Evolutionary conservation across 1,140 invertebrate species (phyloP).

Genomic region (Eurosta solidaginis): DNA sequence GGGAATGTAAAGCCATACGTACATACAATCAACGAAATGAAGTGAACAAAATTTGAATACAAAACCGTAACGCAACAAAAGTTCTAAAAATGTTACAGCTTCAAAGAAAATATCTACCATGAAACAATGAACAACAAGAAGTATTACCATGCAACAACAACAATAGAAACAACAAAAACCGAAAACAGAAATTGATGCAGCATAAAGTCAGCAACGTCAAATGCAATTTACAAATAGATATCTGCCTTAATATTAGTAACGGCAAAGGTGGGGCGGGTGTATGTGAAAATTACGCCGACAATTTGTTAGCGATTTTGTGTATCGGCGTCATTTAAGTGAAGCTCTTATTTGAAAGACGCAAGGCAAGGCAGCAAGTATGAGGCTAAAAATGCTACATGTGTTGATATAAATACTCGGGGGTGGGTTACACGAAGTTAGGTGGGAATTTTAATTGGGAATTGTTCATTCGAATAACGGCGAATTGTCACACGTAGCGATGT

Average conservation of each 20-base stretch:
- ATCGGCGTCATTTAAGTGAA: background rate
- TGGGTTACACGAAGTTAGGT: background rate
- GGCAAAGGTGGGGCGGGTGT: background rate
- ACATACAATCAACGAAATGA: background rate
- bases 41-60: background rate
- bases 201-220: background rate
- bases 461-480: background rate
- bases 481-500: slow-evolving; percentile 11
- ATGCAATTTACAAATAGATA: too few species aligned
- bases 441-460: slow-evolving; percentile 9
- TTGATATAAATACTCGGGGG: background rate
- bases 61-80: background rate
- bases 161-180: background rate
- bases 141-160: background rate
- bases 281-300: background rate
- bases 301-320: background rate
- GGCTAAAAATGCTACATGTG: too few species aligned
- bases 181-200: too few species aligned
- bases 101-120: background rate
- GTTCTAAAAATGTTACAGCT: background rate
- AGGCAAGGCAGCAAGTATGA: background rate
- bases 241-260: too few species aligned
- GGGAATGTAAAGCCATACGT: too few species aligned
- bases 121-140: too few species aligned
- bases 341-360: background rate